Evolutionary conservation across 2,113 vertebrate species (phyloP).

Genomic region (Condylura cristata): DNA sequence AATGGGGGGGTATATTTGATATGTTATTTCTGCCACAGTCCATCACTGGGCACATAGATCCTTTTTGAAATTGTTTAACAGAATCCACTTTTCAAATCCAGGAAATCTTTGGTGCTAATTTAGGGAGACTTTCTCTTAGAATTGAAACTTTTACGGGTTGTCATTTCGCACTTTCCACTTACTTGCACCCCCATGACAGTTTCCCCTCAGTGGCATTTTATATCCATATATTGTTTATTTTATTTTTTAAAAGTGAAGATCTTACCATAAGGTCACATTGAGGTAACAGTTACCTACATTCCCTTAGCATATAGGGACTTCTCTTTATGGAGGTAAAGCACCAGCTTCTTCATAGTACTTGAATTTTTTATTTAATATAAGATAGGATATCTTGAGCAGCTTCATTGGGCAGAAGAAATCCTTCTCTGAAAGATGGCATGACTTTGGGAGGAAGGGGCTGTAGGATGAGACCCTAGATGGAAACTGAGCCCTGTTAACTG

Average conservation of each 20-base stretch:
- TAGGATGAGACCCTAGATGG: background rate
- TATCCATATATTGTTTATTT: background rate
- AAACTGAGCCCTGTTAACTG: background rate
- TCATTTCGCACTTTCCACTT: background rate
- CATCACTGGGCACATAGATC: background rate
- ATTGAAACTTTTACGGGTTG: background rate
- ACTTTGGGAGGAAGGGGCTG: background rate
- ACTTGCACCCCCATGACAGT: background rate
- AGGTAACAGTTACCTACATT: background rate
- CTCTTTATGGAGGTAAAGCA: background rate
- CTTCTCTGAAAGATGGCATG: background rate
- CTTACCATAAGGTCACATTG: background rate
- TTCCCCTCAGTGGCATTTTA: background rate
- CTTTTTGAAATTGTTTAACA: slow-evolving; percentile 7
- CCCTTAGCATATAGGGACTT: background rate
- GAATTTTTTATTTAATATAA: background rate
- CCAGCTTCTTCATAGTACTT: background rate
- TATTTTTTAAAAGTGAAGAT: background rate
- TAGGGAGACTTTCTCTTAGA: background rate
- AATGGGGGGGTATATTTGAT: background rate
- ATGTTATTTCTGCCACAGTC: background rate
- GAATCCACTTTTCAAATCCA: background rate
- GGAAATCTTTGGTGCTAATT: background rate
- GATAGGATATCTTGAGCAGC: background rate
- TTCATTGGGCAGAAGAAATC: background rate